phyloP scores from a whole-genome alignment of 1,140 invertebrate genomes.

The Ceratosolen fusciceps region DNA sequence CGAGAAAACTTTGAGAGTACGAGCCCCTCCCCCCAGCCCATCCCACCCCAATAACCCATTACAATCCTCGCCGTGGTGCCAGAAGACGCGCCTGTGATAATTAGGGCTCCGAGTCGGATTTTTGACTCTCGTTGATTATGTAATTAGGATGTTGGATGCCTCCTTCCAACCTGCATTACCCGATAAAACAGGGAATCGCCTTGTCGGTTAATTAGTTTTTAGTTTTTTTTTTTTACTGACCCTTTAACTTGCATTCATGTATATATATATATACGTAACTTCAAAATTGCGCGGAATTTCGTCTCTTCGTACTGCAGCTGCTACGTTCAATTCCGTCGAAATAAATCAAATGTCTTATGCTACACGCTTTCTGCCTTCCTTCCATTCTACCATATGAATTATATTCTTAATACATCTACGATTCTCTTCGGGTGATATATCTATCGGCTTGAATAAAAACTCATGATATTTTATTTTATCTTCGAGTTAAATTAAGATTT shows the following conservation, averaged over 20 bases:
- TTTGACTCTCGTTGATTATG: not conserved
- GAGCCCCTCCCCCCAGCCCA: not conserved
- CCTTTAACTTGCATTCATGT: slow-evolving; percentile 9
- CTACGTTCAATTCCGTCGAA: not conserved
- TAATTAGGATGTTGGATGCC: too few species aligned
- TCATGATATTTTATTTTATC: not conserved
- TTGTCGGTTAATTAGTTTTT: not conserved
- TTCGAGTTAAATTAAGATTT: not conserved
- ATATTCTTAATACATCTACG: slow-evolving; percentile 15
- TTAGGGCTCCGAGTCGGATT: slow-evolving; percentile 3
- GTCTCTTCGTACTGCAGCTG: slow-evolving; percentile 4
- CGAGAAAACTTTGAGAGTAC: slow-evolving; percentile 9
- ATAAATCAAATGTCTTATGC: slow-evolving; percentile 31
- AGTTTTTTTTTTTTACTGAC: slow-evolving; percentile 10
- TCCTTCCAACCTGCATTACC: too few species aligned
- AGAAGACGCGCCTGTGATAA: slow-evolving; percentile 17
- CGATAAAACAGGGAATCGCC: too few species aligned
- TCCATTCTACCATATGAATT: slow-evolving; percentile 5
- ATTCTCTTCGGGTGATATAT: not conserved
- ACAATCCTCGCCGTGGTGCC: too few species aligned
- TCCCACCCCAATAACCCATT: too few species aligned
- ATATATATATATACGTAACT: too few species aligned
- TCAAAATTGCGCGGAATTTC: slow-evolving; percentile 20
- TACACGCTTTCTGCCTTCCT: not conserved
- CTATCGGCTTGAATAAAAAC: not conserved